phyloP scores from a whole-genome alignment of 2,113 vertebrate species.

The Bambusicola thoracicus region DNA sequence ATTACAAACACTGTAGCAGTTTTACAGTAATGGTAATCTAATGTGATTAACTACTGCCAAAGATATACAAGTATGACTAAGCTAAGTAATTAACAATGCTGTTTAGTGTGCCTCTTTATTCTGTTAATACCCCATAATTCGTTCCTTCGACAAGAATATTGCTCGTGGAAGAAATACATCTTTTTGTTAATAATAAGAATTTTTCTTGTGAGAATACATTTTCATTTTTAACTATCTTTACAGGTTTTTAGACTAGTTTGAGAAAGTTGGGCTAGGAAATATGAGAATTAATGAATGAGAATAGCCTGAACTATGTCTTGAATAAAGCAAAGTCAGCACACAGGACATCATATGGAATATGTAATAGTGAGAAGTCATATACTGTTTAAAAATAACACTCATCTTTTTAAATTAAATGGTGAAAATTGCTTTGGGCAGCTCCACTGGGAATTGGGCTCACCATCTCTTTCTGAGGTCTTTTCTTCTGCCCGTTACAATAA shows the following conservation, averaged over 20 bases:
- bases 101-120: conserved; percentile 7
- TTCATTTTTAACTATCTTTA: background rate
- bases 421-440: background rate
- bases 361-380: background rate
- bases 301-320: background rate
- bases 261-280: background rate
- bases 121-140: background rate
- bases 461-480: background rate
- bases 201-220: background rate
- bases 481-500: background rate
- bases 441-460: background rate
- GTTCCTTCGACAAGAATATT: background rate
- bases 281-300: background rate
- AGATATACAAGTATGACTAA: conserved; percentile 37
- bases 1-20: background rate
- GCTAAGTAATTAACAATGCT: conserved; percentile 35
- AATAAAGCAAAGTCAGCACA: background rate
- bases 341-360: background rate
- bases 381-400: background rate
- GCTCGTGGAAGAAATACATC: background rate
- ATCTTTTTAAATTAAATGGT: background rate
- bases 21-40: conserved; percentile 11
- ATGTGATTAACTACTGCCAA: conserved; percentile 40
- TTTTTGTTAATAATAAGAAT: background rate
- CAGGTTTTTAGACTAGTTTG: background rate